These are phyloP conservation scores for Bombus affinis DNA, from an alignment of 1,140 invertebrate species.

Conservation along the genomic window DNA sequence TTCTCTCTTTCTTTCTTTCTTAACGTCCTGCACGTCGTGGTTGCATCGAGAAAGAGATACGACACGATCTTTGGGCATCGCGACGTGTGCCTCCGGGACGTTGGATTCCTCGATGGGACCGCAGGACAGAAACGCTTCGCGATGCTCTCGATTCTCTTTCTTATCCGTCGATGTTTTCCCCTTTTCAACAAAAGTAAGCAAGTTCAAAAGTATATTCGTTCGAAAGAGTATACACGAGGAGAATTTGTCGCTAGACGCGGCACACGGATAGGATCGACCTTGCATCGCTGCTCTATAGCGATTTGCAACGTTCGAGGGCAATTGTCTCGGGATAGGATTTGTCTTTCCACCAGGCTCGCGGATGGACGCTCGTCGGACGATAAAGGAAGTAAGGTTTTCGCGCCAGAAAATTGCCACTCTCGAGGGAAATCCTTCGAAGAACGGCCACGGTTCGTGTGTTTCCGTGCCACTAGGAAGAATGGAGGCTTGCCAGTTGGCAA, in stretches of 20 bases:
- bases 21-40: not conserved
- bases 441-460: not conserved
- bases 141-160: not conserved
- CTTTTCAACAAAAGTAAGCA: not conserved
- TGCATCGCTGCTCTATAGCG: not conserved
- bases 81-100: slow-evolving; percentile 29
- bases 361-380: not conserved
- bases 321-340: not conserved
- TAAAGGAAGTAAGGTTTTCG: slow-evolving; percentile 1
- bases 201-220: not conserved
- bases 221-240: not conserved
- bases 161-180: not conserved
- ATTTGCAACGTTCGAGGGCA: not conserved
- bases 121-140: not conserved
- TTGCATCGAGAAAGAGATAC: slow-evolving; percentile 44
- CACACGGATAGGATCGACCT: not conserved
- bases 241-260: not conserved
- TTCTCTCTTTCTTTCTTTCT: not conserved
- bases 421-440: not conserved
- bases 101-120: slow-evolving; percentile 36
- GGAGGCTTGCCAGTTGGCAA: slow-evolving; percentile 32
- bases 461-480: slow-evolving; percentile 15
- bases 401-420: not conserved
- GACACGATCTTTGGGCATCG: slow-evolving; percentile 53
- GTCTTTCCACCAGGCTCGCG: not conserved